Percentiles rank a stretch among this genome's conserved stretches.
Conservation (phyloP, 2,888 invertebrate genomes). For the Glyphotaelius pellucidus region DNA sequence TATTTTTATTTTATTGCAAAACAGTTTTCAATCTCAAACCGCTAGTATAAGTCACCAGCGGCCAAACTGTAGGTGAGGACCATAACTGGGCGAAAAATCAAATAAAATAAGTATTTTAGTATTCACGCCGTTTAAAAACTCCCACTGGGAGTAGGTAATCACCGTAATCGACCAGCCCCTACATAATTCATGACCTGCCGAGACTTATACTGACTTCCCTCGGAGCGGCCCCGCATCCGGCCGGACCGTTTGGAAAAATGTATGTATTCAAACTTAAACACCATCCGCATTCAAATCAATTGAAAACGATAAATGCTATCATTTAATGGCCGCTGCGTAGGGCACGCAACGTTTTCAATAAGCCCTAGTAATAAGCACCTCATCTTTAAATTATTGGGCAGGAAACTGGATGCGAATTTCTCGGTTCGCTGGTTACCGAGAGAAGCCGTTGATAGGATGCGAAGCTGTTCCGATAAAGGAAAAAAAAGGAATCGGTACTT, state of each 20-base stretch:
- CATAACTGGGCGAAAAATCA: background rate
- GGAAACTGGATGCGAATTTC: conserved; percentile 48
- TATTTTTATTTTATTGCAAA: background rate
- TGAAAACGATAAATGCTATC: conserved; percentile 57
- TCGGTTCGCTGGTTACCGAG: background rate
- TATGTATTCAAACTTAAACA: conserved; percentile 15
- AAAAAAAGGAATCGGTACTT: background rate
- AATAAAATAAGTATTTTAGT: background rate
- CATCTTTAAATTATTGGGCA: conserved; percentile 44
- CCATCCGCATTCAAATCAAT: conserved; percentile 53
- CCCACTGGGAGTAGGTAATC: conserved; percentile 29
- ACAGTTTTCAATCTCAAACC: background rate
- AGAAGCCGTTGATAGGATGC: conserved; percentile 35
- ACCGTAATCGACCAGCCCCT: conserved; percentile 48
- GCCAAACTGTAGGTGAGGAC: no score
- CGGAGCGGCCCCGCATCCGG: conserved; percentile 8
- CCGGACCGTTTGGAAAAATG: conserved; percentile 12
- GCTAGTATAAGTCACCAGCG: background rate
- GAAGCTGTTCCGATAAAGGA: conserved; percentile 15
- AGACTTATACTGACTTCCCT: background rate
- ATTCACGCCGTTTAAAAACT: background rate
- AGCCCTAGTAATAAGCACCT: conserved; percentile 52
- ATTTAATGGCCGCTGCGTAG: conserved; percentile 50
- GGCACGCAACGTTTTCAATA: conserved; percentile 45
- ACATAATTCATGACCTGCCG: conserved; percentile 35